Evolutionary conservation across 2,113 vertebrate species (phyloP).

Genomic region (Prunella himalayana): DNA sequence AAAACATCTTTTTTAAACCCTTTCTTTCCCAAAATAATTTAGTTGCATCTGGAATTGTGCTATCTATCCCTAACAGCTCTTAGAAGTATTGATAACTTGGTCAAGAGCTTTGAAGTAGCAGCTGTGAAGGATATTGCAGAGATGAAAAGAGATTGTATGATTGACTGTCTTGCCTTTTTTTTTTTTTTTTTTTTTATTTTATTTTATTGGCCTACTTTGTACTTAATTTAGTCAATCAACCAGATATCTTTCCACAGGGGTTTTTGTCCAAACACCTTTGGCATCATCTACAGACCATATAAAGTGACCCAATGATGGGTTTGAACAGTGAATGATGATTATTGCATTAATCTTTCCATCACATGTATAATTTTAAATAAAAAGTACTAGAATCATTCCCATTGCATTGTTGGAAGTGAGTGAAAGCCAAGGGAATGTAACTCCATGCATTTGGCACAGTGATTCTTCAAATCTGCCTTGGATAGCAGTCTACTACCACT

Average conservation of each 20-base stretch:
- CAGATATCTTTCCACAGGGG: not conserved
- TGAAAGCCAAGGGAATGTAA: not conserved
- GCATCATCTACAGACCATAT: not conserved
- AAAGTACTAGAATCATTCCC: conserved; percentile 1
- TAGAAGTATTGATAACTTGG: not conserved
- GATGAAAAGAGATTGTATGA: not conserved
- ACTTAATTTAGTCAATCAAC: not conserved
- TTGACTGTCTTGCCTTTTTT: not conserved
- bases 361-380: conserved; percentile 3
- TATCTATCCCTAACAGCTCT: not conserved
- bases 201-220: not conserved
- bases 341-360: not conserved
- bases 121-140: not conserved
- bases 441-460: not conserved
- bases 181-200: not conserved
- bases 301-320: not conserved
- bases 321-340: not conserved
- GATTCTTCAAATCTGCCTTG: not conserved
- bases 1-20: not conserved
- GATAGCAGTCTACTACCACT: not conserved
- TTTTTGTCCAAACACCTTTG: not conserved
- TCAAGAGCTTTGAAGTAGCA: conserved; percentile 3
- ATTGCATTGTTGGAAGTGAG: not conserved
- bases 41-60: not conserved
- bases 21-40: conserved; percentile 1